phyloP scores from a whole-genome alignment of 1,140 invertebrate species.

The Drosophila dunni region DNA sequence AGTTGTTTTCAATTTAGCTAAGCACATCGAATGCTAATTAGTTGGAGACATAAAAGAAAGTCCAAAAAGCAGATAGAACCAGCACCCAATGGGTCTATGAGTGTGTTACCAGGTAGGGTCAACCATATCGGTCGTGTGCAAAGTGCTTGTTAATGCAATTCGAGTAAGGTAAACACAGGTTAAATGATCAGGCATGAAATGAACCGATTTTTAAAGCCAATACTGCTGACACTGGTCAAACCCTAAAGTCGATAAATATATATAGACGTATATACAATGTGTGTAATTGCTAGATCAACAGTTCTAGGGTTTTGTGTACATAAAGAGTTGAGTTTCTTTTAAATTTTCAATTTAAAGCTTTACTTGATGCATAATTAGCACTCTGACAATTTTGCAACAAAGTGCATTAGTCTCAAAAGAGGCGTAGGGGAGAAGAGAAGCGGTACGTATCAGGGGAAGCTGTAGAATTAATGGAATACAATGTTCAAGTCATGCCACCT shows the following conservation, averaged over 20 bases:
- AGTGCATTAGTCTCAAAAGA: constrained; percentile 29
- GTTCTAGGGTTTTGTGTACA: constrained; percentile 27
- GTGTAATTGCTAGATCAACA: constrained; percentile 29
- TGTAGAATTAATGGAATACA: constrained; percentile 6
- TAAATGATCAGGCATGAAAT: constrained; percentile 13
- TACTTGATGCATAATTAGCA: constrained; percentile 38
- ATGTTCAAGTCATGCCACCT: constrained; percentile 39
- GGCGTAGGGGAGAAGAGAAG: too few relatives aligned
- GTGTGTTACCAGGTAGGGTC: not conserved
- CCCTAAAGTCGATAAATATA: not conserved
- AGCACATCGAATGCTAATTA: constrained; percentile 28
- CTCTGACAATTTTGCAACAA: constrained; percentile 23
- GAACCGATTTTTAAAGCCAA: constrained; percentile 8
- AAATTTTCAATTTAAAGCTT: not conserved
- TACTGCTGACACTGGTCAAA: not conserved
- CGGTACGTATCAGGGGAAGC: not conserved
- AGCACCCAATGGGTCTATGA: not conserved
- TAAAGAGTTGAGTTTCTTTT: not conserved
- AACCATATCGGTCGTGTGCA: not conserved
- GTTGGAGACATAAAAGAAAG: not conserved
- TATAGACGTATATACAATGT: not conserved
- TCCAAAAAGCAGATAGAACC: not conserved
- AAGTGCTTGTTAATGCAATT: constrained; percentile 2
- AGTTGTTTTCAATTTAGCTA: not conserved
- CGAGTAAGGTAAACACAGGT: constrained; percentile 14